Base-by-base conservation (phyloP, 2,888 invertebrate genomes). In the Camptogramma bilineatum region DNA sequence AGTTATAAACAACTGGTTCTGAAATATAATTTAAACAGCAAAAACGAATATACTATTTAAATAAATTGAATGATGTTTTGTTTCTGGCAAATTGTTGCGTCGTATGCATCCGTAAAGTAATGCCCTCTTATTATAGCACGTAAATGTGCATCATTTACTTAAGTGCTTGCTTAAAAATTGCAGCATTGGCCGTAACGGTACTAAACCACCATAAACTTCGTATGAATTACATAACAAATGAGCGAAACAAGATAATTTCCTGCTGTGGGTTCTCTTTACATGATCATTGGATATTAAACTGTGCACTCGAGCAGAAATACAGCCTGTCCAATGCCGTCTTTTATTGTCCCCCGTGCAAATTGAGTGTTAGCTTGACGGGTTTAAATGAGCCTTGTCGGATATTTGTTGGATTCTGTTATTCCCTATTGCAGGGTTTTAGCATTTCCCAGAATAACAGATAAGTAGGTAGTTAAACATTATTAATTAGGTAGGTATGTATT, bases 171-270 rank as follows among this genome's bases (percentile, higher is more conserved):
- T 79, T 80, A 81, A 85, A 83, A 86, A 85, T 78, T 83, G 80
- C 84, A 80, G 81, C 77, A 78, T 81, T 79, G 79, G 71, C 46
- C 60, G 62, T 88, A 89, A 89, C 90, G 87, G 90, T 84, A 87
- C 80, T 75, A 85, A 85, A 85, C 79, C 76, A 81, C 85, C 80
- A 85, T 82, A 83, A 86, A 83, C 83, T 80, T 74, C 75, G 77
- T 72, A 66, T 70, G 80, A 76, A 81, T 83, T 86, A 81, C 82
- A 80, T 85, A 85, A 85, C 76, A 77, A 77, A 79, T 79, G 80
- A 82, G 81, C 82, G 77, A 82, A 83, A 84, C 79, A 81, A 83
- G 81, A 78, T 84, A 84, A 88, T 90, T 90, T 90, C 85, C 87
- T 85, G 83, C 77, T 74, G 69, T 77, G 75, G 74, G 69, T 77